Conservation (phyloP, 2,888 invertebrate genomes). For the Tenthredo distinguenda region DNA sequence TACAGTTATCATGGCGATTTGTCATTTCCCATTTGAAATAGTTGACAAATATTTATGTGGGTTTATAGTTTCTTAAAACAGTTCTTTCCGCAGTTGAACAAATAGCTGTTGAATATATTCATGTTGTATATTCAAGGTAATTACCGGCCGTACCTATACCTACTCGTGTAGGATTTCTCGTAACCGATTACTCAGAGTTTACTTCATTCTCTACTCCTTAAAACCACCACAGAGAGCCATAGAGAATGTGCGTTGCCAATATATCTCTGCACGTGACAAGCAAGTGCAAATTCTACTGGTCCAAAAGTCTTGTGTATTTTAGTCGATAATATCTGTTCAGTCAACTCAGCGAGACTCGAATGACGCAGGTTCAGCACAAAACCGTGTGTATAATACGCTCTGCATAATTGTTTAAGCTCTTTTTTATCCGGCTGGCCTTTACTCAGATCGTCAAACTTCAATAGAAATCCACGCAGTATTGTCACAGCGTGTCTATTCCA, state of each 20-base stretch:
- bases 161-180: not conserved
- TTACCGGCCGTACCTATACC: not conserved
- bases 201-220: constrained; percentile 68
- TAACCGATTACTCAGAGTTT: not conserved
- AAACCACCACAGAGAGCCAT: constrained; percentile 71
- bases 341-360: constrained; percentile 65
- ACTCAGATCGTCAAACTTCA: constrained; percentile 62
- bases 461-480: constrained; percentile 67
- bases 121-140: not conserved
- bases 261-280: constrained; percentile 70
- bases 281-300: constrained; percentile 73
- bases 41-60: not conserved
- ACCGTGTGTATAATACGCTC: constrained; percentile 74
- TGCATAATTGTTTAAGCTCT: constrained; percentile 71
- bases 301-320: constrained; percentile 72
- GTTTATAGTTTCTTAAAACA: not conserved
- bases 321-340: constrained; percentile 69
- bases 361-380: constrained; percentile 72
- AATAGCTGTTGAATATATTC: not conserved
- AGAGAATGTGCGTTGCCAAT: constrained; percentile 72
- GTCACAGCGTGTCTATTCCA: constrained; percentile 73
- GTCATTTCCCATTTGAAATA: not conserved
- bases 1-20: too few relatives aligned
- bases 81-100: not conserved
- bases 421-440: constrained; percentile 69